Conservation (phyloP, 2,113 vertebrate species). For the Gorsachius goisagi region DNA sequence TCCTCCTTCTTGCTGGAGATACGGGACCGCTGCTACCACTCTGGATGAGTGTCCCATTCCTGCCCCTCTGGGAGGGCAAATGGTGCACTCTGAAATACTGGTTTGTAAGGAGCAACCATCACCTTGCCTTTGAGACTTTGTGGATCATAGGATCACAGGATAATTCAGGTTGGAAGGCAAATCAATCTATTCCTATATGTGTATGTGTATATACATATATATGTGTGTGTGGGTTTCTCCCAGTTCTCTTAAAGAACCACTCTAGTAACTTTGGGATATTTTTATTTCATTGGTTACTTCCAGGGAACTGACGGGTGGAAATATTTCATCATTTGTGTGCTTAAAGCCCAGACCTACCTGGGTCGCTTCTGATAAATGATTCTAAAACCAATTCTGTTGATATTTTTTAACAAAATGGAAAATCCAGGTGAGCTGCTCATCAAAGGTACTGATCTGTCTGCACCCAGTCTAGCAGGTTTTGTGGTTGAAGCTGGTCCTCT, state of each 20-base stretch:
- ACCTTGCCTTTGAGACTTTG: neutral
- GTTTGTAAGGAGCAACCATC: neutral
- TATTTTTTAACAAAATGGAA: neutral
- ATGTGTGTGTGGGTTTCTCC: too few relatives aligned
- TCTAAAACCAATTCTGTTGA: neutral
- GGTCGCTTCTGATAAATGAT: neutral
- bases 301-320: neutral
- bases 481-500: neutral
- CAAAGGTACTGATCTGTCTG: neutral
- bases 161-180: neutral
- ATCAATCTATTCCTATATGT: neutral
- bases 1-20: neutral
- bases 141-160: neutral
- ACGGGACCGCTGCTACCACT: neutral
- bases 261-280: neutral
- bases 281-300: neutral
- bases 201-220: rapidly evolving
- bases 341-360: neutral
- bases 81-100: neutral
- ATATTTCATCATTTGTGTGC: neutral
- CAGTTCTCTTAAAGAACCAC: neutral
- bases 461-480: neutral
- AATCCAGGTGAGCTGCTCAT: neutral
- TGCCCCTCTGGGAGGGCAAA: neutral
- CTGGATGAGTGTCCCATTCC: neutral